Evolutionary conservation across 2,113 vertebrate genomes (phyloP), one percentile per base, ranked within the genome.

Genomic region (Nothocercus julius): DNA sequence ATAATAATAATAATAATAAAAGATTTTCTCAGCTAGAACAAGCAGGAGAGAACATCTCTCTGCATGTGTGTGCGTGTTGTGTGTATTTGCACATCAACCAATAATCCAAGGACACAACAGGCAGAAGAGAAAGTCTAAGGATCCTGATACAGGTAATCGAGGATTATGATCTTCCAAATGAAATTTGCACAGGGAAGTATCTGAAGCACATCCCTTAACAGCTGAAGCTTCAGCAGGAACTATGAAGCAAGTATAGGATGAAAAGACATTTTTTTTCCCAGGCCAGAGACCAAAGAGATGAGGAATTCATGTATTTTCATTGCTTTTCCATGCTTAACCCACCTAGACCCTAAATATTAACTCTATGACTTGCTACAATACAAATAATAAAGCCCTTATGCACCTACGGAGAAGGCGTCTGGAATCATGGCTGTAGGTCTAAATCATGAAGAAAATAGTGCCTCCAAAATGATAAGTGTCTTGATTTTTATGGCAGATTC

Each of bases 401-500:
- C 24, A 28, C n/a, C 58, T 34, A 11, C 18, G 40, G 62, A 82
- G 36, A 83, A 22, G 30, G 66, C 62, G 92, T 47, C 22, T 89
- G n/a, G 30, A 90, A 87, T 63, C 70, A 73, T 25, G 42, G 34
- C 21, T 90, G 11, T 44, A 79, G 34, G 18, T 76, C 91, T 91
- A 62, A 93, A 91, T 27, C 38, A 49, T 44, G 63, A 90, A 93
- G 27, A 89, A 90, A 94, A 76, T 34, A 54, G 10, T 24, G 45
- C 79, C 58, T 82, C 58, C 63, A 80, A 72, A 95, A 67, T 62
- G 84, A 73, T 68, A 84, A 74, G 32, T 75, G 42, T 91, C 38
- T 66, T 51, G 53, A 86, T 84, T 88, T 95, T 92, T 92, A 49
- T 73, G 77, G 90, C 74, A 79, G 49, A 85, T 79, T 90, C 88